Evolutionary conservation across 2,113 vertebrate genomes (phyloP).

Genomic region (Zeus faber): DNA sequence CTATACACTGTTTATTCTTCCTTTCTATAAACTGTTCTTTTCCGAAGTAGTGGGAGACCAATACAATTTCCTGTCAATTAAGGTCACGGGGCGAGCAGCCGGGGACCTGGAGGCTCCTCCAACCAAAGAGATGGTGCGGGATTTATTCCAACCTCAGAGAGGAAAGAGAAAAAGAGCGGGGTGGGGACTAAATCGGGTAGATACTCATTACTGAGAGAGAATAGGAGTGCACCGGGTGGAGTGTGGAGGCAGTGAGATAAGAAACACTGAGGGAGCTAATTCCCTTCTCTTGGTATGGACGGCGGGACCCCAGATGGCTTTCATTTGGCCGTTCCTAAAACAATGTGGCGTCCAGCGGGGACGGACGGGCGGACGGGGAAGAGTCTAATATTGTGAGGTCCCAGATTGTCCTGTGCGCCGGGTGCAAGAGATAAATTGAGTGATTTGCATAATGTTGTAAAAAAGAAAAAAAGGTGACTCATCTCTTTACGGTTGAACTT

Average conservation of each 20-base stretch:
- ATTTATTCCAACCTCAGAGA: constrained; percentile 70
- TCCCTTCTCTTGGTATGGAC: constrained; percentile 69
- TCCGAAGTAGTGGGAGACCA: no score
- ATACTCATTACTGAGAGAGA: constrained; percentile 77
- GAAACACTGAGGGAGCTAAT: constrained; percentile 71
- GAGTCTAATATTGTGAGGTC: constrained; percentile 46
- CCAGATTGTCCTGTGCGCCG: constrained; percentile 40
- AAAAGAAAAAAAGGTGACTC: constrained; percentile 32
- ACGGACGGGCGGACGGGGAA: constrained; percentile 18
- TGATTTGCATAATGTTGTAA: constrained; percentile 45
- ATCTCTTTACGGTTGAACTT: constrained; percentile 34
- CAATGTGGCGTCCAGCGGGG: constrained; percentile 46
- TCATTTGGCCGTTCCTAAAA: constrained; percentile 68
- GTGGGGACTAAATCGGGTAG: constrained; percentile 72
- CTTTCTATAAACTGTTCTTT: no score
- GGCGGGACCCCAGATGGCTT: constrained; percentile 64
- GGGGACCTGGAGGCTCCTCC: constrained; percentile 60
- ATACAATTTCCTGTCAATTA: constrained; percentile 75
- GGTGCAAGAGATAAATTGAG: constrained; percentile 45
- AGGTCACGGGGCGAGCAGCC: constrained; percentile 60
- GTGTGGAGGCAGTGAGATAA: constrained; percentile 73
- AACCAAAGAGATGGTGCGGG: constrained; percentile 58
- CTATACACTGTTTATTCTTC: no score
- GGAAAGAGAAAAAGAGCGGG: constrained; percentile 27
- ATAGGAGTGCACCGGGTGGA: constrained; percentile 64